phyloP scores from a whole-genome alignment of 2,888 invertebrate species.

The Nephrotoma guestfalica region DNA sequence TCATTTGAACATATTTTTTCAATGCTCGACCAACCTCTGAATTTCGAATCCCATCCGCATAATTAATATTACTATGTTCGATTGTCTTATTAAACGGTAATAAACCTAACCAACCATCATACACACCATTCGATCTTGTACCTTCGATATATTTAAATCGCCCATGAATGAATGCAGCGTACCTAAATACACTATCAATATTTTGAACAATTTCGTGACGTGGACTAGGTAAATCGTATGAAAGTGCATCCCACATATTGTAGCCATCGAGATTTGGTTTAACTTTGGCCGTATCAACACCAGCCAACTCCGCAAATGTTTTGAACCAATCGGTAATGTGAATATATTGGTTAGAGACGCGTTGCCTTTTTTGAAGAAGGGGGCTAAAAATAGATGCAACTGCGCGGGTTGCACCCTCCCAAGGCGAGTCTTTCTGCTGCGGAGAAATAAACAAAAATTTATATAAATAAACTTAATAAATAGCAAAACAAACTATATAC shows the following conservation, averaged over 20 bases:
- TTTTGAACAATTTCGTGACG: too few species aligned
- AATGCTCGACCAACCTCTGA: constrained; percentile 18
- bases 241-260: too few species aligned
- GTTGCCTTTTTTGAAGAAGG: constrained; percentile 32
- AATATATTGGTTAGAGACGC: constrained; percentile 48
- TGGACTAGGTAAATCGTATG: too few species aligned
- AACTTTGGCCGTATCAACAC: constrained; percentile 16
- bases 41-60: constrained; percentile 17
- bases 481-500: neutral
- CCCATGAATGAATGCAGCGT: too few species aligned
- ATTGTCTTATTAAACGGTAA: too few species aligned
- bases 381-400: constrained; percentile 65
- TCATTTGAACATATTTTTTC: constrained; percentile 9
- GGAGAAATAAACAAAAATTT: neutral
- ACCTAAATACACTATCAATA: too few species aligned
- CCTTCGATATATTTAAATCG: too few species aligned
- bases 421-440: constrained; percentile 51
- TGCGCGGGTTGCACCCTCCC: constrained; percentile 74
- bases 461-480: too few species aligned
- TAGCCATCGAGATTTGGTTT: constrained; percentile 39
- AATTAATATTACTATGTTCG: constrained; percentile 20
- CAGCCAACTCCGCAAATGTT: constrained; percentile 39
- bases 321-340: constrained; percentile 78
- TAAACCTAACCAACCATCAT: too few species aligned
- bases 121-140: too few species aligned